Evolutionary conservation across 2,113 vertebrate genomes (phyloP), one percentile per base, ranked within the genome.

Genomic region (Brachypteracias leptosomus): DNA sequence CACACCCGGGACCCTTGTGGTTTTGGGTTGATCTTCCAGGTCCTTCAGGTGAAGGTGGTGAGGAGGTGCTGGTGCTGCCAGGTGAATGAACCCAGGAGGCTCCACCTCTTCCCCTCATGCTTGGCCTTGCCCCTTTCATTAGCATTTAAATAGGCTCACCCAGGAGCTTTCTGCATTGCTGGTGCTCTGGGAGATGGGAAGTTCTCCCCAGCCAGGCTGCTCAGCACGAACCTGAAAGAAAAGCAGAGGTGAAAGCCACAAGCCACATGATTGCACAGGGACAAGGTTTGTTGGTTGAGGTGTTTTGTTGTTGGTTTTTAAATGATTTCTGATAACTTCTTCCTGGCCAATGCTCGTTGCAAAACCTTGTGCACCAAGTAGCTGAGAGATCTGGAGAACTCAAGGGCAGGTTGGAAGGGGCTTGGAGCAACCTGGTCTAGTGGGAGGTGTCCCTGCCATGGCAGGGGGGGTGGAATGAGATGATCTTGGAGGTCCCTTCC

Each of bases 1-100:
- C 1, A 0, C 49, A 6, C 20, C n/a, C 42, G 22, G 51, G 31
- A 9, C 21, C 16, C 24, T 25, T 16, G 22, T 0, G 6, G 0
- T 44, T 92, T 68, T 25, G 17, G 33, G 21, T 13, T 44, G 61
- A 13, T 71, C 35, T 10, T 13, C 7, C 61, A 57, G 14, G 24
- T 25, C 4, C 33, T 75, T 4, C 46, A 11, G 4, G 29, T 44
- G 76, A 33, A 68, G 44, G 40, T 11, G 17, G 12, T 16, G 40
- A 42, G 67, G 51, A 75, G 65, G 40, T 74, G 57, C 52, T 19
- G 19, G 28, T 16, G 22, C 77, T 90, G 49, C 9, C 3, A 28
- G 52, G 33, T 57, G 49, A 51, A 11, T 11, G 47, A 83, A 63
- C 33, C 59, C 51, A 14, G 18, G 25, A 57, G n/a, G 55, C 66